Base-by-base conservation (phyloP, 2,888 invertebrate genomes). In the Pristionchus mayeri region DNA sequence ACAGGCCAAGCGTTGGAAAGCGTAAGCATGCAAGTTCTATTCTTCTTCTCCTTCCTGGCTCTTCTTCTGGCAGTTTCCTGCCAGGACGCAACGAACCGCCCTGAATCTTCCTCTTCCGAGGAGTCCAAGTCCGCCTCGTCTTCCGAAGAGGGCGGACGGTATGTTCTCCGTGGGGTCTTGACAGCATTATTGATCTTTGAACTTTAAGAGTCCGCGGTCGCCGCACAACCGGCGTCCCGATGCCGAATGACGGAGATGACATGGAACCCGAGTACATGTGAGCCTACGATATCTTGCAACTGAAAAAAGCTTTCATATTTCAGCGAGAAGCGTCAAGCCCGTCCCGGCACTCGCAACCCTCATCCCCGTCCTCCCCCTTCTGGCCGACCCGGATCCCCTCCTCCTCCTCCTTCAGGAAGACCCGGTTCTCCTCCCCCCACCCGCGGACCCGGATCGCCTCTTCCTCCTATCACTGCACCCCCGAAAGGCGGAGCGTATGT, bases 321-420 rank as follows among this genome's bases (percentile, higher is more conserved):
- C 67, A 67, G 67, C 37, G 67, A 67, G 67, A 67, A 67, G 67
- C 67, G 67, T 67, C 67, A 67, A 37, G 67, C 16, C 3, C 67
- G 37, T 18, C 30, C 30, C 2, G 67, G 67, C 2, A 18, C 37
- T 6, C 40, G 37, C 27, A 13, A 34, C n/a, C 67, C 67, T 67
- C 34, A 30, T 37, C 37, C 63, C 21, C 24, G 16, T n/a, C 67
- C 67, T 67, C 67, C 37, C 27, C 67, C 67, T 18, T 21, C 67
- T n/a, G n/a, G 67, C 27, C 11, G 13, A 21, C 34, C 60, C 3
- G 37, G 67, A 0, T 67, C 67, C 37, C 67, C 67, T 18, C 67
- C 37, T 67, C 40, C 67, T 34, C 63, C 30, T 30, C 34, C n/a
- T n/a, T n/a, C n/a, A n/a, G n/a, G n/a, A n/a, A n/a, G n/a, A n/a